Evolutionary conservation across 2,113 vertebrate species (phyloP).

Genomic region (Saccopteryx leptura): DNA sequence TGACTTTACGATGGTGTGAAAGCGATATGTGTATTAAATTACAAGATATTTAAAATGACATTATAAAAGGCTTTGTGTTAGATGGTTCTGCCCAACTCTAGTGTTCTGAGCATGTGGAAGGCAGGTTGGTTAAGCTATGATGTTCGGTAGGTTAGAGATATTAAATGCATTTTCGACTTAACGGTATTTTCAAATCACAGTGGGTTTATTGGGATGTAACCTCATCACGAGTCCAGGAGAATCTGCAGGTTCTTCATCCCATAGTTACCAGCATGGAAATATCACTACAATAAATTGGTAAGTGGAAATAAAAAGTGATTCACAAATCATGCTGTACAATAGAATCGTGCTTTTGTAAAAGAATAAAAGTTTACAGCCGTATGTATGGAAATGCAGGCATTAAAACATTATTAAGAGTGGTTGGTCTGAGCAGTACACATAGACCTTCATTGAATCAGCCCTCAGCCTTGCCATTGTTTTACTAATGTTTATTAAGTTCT

Average conservation of each 20-base stretch:
- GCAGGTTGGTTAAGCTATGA: background rate
- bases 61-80: background rate
- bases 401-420: background rate
- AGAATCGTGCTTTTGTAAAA: background rate
- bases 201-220: background rate
- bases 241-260: background rate
- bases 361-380: background rate
- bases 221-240: background rate
- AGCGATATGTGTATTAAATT: background rate
- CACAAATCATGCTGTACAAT: background rate
- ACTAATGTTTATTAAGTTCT: background rate
- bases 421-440: background rate
- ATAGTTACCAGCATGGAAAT: background rate
- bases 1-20: background rate
- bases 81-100: background rate
- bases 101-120: background rate
- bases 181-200: background rate
- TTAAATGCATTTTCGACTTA: background rate
- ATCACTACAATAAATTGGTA: background rate
- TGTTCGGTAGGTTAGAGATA: background rate
- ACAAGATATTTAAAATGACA: too few species aligned
- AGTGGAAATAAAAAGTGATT: conserved; percentile 27
- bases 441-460: background rate
- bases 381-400: background rate
- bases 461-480: background rate